These are phyloP conservation scores for Ornithoptera priamus DNA, from an alignment of 2,888 invertebrate species.

Conservation along the genomic window DNA sequence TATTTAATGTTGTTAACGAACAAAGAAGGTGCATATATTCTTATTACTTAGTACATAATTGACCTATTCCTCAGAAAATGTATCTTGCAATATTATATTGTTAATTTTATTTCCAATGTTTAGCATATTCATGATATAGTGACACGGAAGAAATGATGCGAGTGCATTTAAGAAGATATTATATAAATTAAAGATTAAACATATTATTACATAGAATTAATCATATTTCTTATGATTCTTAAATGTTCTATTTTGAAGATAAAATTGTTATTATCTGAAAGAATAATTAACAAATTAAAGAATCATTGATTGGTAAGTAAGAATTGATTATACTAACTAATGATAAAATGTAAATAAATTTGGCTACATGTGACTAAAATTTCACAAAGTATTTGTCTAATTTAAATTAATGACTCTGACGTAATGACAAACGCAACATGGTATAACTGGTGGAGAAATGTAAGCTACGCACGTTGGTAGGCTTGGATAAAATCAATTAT, in stretches of 20 bases:
- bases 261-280: background rate
- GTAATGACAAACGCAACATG: conserved; percentile 31
- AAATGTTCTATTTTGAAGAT: no score
- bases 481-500: conserved; percentile 73
- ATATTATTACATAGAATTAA: no score
- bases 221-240: no score
- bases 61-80: no score
- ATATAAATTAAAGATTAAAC: no score
- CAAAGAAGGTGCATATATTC: conserved; percentile 8
- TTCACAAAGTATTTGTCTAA: conserved; percentile 39
- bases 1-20: conserved; percentile 27
- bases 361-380: background rate
- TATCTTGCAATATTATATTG: no score
- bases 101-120: no score
- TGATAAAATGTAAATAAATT: background rate
- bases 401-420: conserved; percentile 34
- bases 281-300: background rate
- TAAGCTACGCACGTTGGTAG: conserved; percentile 59
- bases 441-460: conserved; percentile 48
- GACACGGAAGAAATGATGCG: no score
- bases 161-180: no score
- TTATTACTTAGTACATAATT: conserved; percentile 13
- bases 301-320: no score
- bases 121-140: no score
- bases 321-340: no score